A percentile compares a stretch with the other conserved stretches of the same genome.
These are phyloP conservation scores for Fulmarus glacialis DNA, from an alignment of 2,113 vertebrate species.

Conservation along the genomic window DNA sequence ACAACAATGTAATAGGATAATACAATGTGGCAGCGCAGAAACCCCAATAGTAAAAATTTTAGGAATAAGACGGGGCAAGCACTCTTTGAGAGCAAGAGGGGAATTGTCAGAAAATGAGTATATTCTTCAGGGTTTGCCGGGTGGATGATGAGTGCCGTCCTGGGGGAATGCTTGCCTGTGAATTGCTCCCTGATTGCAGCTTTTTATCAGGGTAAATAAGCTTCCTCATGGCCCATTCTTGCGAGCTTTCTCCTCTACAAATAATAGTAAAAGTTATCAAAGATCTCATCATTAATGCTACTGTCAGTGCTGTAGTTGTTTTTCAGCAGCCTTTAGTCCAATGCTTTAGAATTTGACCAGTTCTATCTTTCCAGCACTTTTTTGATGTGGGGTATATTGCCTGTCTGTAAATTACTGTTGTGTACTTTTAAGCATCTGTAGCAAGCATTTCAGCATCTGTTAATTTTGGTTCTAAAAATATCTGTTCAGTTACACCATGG, in stretches of 20 bases:
- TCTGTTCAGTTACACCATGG: fast-evolving
- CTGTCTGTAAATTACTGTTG: background rate
- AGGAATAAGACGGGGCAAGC: background rate
- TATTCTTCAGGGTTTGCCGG: background rate
- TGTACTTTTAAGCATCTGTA: background rate
- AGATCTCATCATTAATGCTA: background rate
- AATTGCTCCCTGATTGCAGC: background rate
- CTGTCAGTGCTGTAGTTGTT: background rate
- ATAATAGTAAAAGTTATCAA: background rate
- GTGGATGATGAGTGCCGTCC: background rate
- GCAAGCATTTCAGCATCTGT: background rate
- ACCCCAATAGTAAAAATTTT: background rate
- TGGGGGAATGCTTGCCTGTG: background rate
- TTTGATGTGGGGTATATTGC: background rate
- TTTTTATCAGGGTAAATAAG: background rate
- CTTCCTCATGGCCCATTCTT: background rate
- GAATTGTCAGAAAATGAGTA: background rate
- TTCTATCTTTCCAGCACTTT: background rate
- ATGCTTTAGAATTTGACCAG: background rate
- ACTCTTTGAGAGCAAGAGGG: background rate
- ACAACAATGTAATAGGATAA: background rate
- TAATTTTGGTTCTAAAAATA: background rate
- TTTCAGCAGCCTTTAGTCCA: background rate
- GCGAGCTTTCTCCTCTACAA: background rate
- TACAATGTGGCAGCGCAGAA: background rate